These are phyloP conservation scores for Imbricaverruca yamaguchii DNA, from an alignment of 2,888 invertebrate species.

Conservation along the genomic window DNA sequence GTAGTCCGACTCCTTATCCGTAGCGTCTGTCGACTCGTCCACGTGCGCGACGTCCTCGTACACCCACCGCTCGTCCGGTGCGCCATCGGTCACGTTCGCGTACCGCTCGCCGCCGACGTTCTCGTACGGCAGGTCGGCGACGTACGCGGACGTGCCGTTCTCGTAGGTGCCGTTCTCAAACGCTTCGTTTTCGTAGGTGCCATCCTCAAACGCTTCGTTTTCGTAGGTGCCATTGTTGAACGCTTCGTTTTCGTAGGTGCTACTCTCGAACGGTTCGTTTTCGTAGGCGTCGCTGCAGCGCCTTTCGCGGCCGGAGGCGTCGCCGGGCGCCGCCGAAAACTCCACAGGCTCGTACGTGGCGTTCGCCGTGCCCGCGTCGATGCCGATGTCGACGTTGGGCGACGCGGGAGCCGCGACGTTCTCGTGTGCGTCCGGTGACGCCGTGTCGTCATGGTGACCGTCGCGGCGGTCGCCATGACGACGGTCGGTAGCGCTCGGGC, in stretches of 20 bases:
- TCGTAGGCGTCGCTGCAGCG: not conserved
- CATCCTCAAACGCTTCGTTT: not conserved
- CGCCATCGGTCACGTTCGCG: not conserved
- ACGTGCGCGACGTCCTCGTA: not conserved
- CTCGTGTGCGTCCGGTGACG: not conserved
- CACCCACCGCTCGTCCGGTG: not conserved
- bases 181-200: not conserved
- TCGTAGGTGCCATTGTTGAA: not conserved
- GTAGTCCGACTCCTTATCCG: not conserved
- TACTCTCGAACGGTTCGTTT: not conserved
- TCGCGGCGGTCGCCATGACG: no score
- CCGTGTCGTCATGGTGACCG: not conserved
- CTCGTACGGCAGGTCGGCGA: not conserved
- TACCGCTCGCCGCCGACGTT: not conserved
- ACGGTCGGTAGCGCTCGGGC: not conserved
- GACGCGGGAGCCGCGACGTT: not conserved
- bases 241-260: not conserved
- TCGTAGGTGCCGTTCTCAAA: not conserved
- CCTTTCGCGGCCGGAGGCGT: not conserved
- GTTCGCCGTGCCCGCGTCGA: not conserved
- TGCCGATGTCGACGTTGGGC: not conserved
- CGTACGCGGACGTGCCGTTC: not conserved
- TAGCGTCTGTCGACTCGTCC: not conserved
- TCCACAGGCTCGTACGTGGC: not conserved
- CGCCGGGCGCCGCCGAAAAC: not conserved